A percentile compares a stretch with the other conserved stretches of the same genome.
Conservation (phyloP, 2,113 vertebrate species). For the Python bivittatus region DNA sequence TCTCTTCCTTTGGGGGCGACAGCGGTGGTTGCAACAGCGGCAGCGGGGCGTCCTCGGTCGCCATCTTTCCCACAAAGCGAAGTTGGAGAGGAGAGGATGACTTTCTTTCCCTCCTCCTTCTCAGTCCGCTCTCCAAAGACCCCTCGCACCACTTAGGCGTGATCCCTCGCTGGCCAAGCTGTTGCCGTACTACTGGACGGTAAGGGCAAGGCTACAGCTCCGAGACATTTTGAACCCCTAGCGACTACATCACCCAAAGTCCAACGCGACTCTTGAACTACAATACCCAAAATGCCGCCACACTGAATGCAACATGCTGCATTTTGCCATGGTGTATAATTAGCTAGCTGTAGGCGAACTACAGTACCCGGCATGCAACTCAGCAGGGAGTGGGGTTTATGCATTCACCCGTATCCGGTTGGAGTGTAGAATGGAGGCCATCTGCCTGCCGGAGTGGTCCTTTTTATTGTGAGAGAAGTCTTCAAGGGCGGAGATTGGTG, state of each 20-base stretch:
- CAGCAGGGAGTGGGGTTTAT: background rate
- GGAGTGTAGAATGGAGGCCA: background rate
- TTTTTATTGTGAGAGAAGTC: background rate
- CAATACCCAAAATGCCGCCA: background rate
- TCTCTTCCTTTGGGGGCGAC: background rate
- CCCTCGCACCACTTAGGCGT: background rate
- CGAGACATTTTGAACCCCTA: background rate
- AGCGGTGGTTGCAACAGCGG: background rate
- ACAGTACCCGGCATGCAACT: background rate
- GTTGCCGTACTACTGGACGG: background rate
- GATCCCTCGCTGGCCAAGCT: background rate
- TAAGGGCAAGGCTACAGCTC: background rate
- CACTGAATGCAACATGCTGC: background rate
- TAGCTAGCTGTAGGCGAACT: background rate
- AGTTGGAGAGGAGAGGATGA: no score
- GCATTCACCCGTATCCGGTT: background rate
- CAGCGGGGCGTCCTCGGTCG: background rate
- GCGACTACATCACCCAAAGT: background rate
- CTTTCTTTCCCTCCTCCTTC: background rate
- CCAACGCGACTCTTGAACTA: background rate
- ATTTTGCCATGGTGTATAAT: background rate
- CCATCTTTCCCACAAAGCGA: constrained; percentile 25
- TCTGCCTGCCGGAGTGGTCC: background rate
- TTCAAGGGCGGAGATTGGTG: background rate
- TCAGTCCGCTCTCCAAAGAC: background rate